A percentile compares a stretch with the other conserved stretches of the same genome.
Evolutionary conservation across 2,113 vertebrate species (phyloP).

Genomic region (Tachycineta bicolor): DNA sequence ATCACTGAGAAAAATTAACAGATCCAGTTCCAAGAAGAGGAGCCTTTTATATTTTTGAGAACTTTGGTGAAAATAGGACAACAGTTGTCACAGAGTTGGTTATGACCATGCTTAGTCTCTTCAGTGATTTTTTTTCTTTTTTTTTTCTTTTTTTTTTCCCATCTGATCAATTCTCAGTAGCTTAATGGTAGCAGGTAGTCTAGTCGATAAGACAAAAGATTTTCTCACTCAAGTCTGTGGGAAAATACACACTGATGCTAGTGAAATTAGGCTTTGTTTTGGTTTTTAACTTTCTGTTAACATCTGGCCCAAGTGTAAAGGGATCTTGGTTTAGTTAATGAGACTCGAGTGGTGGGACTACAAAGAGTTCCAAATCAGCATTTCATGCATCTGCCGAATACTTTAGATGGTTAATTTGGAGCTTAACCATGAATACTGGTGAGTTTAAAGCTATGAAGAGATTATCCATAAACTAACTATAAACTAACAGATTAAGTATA

Average conservation of each 20-base stretch:
- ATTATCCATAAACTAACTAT: not conserved
- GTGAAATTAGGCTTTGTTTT: not conserved
- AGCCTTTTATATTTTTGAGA: not conserved
- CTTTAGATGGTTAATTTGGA: not conserved
- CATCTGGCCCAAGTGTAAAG: not conserved
- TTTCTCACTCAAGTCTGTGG: not conserved
- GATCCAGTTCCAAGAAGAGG: not conserved
- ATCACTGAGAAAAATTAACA: not conserved
- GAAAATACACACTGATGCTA: not conserved
- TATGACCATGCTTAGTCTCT: not conserved
- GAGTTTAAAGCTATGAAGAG: not conserved
- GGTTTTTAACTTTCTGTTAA: not conserved
- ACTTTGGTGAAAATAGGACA: not conserved
- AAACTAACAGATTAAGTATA: not conserved
- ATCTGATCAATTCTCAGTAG: not conserved
- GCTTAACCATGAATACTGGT: not conserved
- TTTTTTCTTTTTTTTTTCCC: no score
- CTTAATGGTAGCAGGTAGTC: not conserved
- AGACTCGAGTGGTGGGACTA: not conserved
- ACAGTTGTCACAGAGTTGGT: not conserved
- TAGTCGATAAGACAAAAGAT: not conserved
- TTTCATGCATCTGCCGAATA: rapidly evolving
- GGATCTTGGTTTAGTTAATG: not conserved
- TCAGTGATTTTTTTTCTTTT: not conserved
- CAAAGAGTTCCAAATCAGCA: not conserved